These are phyloP conservation scores for Liparis tanakae DNA, from an alignment of 2,797 vertebrate genomes.

Conservation along the genomic window DNA sequence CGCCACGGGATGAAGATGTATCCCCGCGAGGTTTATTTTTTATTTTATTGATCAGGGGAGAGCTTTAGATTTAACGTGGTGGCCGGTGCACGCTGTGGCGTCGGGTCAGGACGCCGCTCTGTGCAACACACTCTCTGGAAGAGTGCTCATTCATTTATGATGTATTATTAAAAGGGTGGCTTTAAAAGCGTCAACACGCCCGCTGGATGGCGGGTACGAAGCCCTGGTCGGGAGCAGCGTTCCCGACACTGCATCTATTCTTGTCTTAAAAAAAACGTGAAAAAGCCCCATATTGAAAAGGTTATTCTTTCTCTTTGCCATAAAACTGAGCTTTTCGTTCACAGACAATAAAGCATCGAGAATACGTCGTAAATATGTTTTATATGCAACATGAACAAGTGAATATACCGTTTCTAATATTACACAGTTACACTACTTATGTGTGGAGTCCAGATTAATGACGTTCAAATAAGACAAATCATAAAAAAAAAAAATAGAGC, in stretches of 20 bases:
- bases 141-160: slow-evolving; percentile 15
- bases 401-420: neutral
- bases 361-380: neutral
- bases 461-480: neutral
- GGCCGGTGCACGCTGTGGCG: neutral
- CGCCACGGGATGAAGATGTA: slow-evolving; percentile 11
- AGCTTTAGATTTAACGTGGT: neutral
- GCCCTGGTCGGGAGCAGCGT: neutral
- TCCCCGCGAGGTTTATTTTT: neutral
- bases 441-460: neutral
- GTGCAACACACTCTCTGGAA: slow-evolving; percentile 6
- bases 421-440: neutral
- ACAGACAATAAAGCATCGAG: neutral
- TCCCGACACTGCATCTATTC: neutral
- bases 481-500: too few species aligned
- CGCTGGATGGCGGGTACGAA: too few species aligned
- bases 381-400: neutral
- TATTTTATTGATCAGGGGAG: slow-evolving; percentile 3
- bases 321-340: neutral
- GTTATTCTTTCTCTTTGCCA: neutral
- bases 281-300: neutral
- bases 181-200: too few species aligned
- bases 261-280: too few species aligned
- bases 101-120: neutral
- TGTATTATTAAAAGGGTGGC: slow-evolving; percentile 1